These are phyloP conservation scores for Tachuris rubrigastra DNA, from an alignment of 2,113 vertebrate species.

Conservation along the genomic window DNA sequence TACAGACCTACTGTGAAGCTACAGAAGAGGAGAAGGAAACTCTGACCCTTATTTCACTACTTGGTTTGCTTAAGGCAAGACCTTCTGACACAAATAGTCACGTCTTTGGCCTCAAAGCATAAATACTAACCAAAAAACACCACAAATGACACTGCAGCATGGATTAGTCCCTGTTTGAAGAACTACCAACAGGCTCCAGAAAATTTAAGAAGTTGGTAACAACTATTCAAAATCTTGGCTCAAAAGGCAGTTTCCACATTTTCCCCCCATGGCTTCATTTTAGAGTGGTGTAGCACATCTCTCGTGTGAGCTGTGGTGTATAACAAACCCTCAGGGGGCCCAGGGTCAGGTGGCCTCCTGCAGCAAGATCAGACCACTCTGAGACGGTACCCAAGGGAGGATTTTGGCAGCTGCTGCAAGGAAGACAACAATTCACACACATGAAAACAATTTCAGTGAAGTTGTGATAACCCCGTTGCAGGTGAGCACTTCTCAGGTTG, in stretches of 20 bases:
- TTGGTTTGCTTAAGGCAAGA: neutral
- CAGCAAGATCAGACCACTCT: neutral
- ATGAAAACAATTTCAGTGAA: neutral
- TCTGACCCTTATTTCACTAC: neutral
- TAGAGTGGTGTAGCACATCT: neutral
- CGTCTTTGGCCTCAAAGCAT: neutral
- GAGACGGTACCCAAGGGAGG: neutral
- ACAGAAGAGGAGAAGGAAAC: neutral
- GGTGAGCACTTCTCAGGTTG: rapidly evolving
- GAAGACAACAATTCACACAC: neutral
- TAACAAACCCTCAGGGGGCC: neutral
- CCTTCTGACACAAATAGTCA: neutral
- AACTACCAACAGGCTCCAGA: neutral
- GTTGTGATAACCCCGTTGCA: neutral
- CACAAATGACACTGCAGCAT: neutral
- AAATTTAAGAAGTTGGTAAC: neutral
- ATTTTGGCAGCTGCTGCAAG: conserved; percentile 4
- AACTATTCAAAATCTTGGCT: neutral
- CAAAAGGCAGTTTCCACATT: neutral
- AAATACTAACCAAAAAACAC: neutral
- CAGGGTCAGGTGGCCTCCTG: neutral
- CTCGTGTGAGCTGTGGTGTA: rapidly evolving
- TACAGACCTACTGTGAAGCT: neutral
- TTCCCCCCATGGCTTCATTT: neutral
- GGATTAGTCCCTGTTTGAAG: neutral